These are phyloP conservation scores for Pterocles orientalis DNA, from an alignment of 2,113 vertebrate genomes.

Conservation along the genomic window DNA sequence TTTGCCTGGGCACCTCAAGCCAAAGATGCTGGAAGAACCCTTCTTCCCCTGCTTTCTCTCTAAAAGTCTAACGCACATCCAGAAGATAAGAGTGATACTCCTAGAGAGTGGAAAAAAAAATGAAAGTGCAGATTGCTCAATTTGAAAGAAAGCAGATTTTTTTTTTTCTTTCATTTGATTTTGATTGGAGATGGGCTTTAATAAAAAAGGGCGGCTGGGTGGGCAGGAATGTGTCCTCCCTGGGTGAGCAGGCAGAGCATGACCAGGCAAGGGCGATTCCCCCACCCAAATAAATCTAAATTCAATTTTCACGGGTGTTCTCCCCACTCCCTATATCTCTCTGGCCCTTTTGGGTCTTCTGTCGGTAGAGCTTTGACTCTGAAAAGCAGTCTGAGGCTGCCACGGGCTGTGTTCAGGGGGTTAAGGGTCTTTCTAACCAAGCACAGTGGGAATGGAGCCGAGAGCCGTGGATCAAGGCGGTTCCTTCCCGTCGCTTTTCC, in stretches of 20 bases:
- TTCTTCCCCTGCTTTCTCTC: background rate
- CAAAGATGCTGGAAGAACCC: background rate
- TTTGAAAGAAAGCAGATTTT: background rate
- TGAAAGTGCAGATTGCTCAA: no score
- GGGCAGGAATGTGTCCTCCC: background rate
- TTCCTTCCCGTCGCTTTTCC: background rate
- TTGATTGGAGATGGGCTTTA: background rate
- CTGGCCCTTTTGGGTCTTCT: background rate
- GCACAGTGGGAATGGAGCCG: background rate
- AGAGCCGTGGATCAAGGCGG: background rate
- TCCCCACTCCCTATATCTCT: fast-evolving
- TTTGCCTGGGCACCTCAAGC: background rate
- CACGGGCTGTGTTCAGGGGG: fast-evolving
- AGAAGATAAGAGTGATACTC: background rate
- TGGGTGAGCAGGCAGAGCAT: background rate
- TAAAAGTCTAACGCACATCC: background rate
- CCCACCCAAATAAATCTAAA: background rate
- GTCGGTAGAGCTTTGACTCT: background rate
- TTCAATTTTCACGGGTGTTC: background rate
- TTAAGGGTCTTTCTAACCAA: background rate
- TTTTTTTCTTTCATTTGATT: background rate
- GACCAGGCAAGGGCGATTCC: background rate
- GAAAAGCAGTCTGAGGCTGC: background rate
- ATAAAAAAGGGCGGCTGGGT: background rate
- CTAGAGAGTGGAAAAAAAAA: no score